Evolutionary conservation across 2,888 invertebrate species (phyloP).

Genomic region (Gandaritis pyraliata): DNA sequence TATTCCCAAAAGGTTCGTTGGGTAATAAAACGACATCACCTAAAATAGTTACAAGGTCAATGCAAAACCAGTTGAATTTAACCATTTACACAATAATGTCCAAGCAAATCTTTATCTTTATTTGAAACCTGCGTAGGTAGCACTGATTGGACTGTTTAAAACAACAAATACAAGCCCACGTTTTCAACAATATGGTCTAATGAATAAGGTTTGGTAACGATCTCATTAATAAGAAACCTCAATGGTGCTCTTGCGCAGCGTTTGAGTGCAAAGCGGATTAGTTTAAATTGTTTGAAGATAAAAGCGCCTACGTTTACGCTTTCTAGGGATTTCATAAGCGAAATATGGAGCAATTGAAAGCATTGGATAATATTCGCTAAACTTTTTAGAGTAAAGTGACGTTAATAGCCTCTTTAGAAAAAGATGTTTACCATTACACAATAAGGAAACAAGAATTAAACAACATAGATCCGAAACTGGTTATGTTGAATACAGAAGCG

Average conservation of each 20-base stretch:
- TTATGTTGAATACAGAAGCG: slow-evolving; percentile 14
- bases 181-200: slow-evolving; percentile 43
- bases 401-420: background rate
- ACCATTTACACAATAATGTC: no score
- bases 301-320: background rate
- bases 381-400: no score
- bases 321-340: no score
- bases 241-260: slow-evolving; percentile 43
- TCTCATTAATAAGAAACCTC: slow-evolving; percentile 44
- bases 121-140: no score
- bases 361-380: no score
- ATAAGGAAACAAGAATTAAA: slow-evolving; percentile 4
- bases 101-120: no score
- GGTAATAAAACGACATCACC: no score
- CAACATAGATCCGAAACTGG: slow-evolving; percentile 11
- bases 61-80: no score
- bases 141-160: slow-evolving; percentile 21
- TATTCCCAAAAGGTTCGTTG: no score
- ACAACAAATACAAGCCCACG: slow-evolving; percentile 36
- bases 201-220: slow-evolving; percentile 40
- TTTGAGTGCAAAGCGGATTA: slow-evolving; percentile 24
- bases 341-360: no score
- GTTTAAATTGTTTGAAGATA: background rate
- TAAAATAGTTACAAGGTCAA: no score
- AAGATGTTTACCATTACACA: background rate